Evolutionary conservation across 2,888 invertebrate genomes (phyloP), one percentile per base, ranked within the genome.

Genomic region (Polylopha cassiicola): DNA sequence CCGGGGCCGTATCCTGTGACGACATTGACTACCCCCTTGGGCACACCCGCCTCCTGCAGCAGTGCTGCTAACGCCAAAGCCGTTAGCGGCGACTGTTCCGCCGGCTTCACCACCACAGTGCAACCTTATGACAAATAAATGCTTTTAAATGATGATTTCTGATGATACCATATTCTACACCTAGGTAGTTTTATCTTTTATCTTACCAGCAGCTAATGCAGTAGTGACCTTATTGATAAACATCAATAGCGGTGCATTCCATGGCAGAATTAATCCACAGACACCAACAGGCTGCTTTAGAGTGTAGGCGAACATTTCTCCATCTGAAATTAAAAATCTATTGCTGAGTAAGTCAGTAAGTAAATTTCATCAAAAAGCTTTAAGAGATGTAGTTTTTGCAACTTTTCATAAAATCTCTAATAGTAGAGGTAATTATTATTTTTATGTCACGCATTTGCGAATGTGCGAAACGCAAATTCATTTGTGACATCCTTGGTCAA

Each of bases 51-150:
- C 80, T 97, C 93, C 52, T 89, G 91, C n/a, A 88, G 72, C 38
- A 98, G 77, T 37, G 94, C 89, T 0, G 95, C 97, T 2, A 95
- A 76, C 54, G 93, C 94, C 10, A 97, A 79, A 0, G 97, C 95
- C 0, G 96, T 94, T 27, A 98, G 77, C 0, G 95, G 94, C 0
- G 97, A 98, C 74, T 97, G 97, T 69, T 98, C 97, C 0, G 98
- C 97, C 0, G 97, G 94, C 73, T 98, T 98, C 50, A 97, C 86
- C 0, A 97, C 89, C 9, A 95, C 88, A 0, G 93, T 94, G 62
- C 95, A 90, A 53, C 92, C 93, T 79, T n/a, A n/a, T n/a, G n/a
- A n/a, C n/a, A n/a, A n/a, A n/a, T n/a, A n/a, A n/a, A n/a, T n/a
- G n/a, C n/a, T n/a, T n/a, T n/a, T n/a, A n/a, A n/a, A n/a, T n/a